A percentile compares a stretch with the other conserved stretches of the same genome.
Conservation (phyloP, 2,888 invertebrate genomes). For the Pyrrhia umbra region DNA sequence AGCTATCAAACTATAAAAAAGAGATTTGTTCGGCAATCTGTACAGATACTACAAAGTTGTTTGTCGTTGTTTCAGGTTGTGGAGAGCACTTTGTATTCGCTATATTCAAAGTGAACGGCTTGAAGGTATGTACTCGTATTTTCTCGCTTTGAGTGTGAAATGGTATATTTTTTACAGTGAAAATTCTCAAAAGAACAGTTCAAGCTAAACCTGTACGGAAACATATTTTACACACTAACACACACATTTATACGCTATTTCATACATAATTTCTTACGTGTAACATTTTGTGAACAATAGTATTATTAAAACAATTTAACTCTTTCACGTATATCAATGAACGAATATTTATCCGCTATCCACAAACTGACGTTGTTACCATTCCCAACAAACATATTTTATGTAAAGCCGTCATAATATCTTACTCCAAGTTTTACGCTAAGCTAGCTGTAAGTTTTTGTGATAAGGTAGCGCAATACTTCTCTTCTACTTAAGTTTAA, state of each 20-base stretch:
- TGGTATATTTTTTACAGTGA: background rate
- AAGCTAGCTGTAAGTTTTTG: constrained; percentile 14
- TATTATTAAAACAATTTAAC: too few relatives aligned
- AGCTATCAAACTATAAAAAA: too few relatives aligned
- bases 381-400: constrained; percentile 8
- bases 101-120: constrained; percentile 22
- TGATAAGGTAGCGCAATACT: background rate
- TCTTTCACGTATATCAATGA: too few relatives aligned
- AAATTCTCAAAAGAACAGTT: constrained; percentile 1
- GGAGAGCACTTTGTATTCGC: constrained; percentile 19
- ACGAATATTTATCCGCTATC: too few relatives aligned
- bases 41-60: background rate
- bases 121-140: background rate
- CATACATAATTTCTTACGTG: too few relatives aligned
- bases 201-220: background rate
- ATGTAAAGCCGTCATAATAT: constrained; percentile 2
- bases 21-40: constrained; percentile 4
- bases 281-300: too few relatives aligned
- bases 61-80: background rate
- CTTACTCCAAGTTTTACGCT: constrained; percentile 6
- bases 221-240: too few relatives aligned
- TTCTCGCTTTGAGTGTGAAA: constrained; percentile 10
- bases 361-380: background rate
- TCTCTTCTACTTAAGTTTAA: constrained; percentile 1
- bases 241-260: too few relatives aligned